Evolutionary conservation across 2,797 vertebrate species (phyloP).

Genomic region (Podarcis siculus): DNA sequence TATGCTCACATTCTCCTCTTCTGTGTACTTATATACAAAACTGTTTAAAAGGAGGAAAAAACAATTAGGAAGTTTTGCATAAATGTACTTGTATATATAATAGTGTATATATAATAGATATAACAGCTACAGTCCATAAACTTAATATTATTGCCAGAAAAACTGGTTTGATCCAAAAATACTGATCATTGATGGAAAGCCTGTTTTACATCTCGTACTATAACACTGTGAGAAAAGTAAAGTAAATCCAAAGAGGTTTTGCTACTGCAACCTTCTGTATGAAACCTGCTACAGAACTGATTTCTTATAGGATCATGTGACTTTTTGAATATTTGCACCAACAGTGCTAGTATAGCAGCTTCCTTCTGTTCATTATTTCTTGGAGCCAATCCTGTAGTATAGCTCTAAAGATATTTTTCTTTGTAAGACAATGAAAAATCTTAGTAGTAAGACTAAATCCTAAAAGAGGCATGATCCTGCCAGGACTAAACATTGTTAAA

Average conservation of each 20-base stretch:
- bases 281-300: not conserved
- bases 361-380: not conserved
- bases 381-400: not conserved
- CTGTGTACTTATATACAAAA: constrained; percentile 99
- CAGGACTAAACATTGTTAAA: not conserved
- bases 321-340: not conserved
- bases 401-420: not conserved
- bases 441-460: not conserved
- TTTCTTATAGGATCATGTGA: not conserved
- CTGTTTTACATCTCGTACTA: not conserved
- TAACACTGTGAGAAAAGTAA: not conserved
- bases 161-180: not conserved
- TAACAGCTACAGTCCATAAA: not conserved
- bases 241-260: not conserved
- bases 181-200: not conserved
- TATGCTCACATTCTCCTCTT: constrained; percentile 94
- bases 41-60: constrained; percentile 75
- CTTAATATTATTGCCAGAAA: not conserved
- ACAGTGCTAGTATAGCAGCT: not conserved
- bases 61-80: not conserved
- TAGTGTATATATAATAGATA: not conserved
- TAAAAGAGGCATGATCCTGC: not conserved
- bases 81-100: not conserved
- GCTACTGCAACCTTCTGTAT: not conserved
- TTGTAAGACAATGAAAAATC: not conserved